phyloP scores from a whole-genome alignment of 2,113 vertebrate species.

The Eulemur macaco region DNA sequence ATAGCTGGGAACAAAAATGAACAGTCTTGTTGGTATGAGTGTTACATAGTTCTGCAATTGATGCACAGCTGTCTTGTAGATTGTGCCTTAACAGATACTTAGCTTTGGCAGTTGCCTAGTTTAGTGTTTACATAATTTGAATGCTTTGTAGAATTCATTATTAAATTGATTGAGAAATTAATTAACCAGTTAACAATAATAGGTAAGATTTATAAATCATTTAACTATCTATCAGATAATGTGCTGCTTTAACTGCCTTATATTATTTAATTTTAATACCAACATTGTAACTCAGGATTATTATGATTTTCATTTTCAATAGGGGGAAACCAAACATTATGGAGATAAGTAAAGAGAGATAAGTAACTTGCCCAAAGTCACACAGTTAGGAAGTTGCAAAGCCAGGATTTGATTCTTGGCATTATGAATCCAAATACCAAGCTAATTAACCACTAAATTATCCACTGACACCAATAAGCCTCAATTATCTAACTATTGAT shows the following conservation, averaged over 20 bases:
- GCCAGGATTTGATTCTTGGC: not conserved
- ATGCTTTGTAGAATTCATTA: not conserved
- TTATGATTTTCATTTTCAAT: slow-evolving; percentile 19
- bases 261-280: not conserved
- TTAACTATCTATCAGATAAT: not conserved
- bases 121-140: not conserved
- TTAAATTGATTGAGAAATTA: not conserved
- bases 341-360: not conserved
- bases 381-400: not conserved
- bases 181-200: not conserved
- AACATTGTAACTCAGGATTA: not conserved
- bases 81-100: not conserved
- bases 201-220: slow-evolving; percentile 12
- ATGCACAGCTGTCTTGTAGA: not conserved
- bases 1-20: not conserved
- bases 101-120: not conserved
- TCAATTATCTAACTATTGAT: not conserved
- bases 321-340: not conserved
- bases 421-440: not conserved
- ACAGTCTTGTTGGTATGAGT: not conserved
- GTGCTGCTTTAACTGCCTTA: not conserved
- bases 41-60: not conserved
- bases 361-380: not conserved
- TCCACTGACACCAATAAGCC: not conserved
- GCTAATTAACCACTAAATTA: not conserved